phyloP scores from a whole-genome alignment of 37 sponge, comb jelly and placozoan species.

The Beroe ovata region DNA sequence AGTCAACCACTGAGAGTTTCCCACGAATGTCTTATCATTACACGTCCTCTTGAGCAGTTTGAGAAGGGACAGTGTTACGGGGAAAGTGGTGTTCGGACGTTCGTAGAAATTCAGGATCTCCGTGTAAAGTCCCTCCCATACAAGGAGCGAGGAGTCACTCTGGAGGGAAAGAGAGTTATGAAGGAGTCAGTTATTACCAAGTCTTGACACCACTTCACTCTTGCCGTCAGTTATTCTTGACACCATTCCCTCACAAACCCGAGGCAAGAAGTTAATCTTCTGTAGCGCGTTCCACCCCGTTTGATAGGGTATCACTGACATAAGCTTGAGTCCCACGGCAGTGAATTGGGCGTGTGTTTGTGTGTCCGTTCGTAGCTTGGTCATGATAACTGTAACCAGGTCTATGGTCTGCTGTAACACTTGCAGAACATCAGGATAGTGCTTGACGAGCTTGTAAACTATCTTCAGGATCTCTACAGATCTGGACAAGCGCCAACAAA shows the following conservation, averaged over 20 bases:
- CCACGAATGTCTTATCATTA: background rate
- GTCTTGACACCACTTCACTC: background rate
- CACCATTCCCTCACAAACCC: background rate
- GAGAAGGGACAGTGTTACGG: conserved; percentile 13
- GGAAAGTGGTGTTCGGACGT: conserved; percentile 53
- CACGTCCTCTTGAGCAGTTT: conserved; percentile 60
- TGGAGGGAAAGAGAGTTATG: background rate
- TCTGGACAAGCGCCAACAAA: conserved; percentile 29
- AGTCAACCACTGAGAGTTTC: background rate
- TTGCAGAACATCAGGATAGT: conserved; percentile 48
- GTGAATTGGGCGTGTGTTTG: conserved; percentile 17
- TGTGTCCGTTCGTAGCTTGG: conserved; percentile 64
- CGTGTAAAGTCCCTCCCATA: conserved; percentile 51
- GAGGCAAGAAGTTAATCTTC: conserved; percentile 60
- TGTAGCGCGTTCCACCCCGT: conserved; percentile 15
- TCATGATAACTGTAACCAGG: conserved; percentile 18
- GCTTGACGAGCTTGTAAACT: conserved; percentile 48
- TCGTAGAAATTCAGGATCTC: conserved; percentile 54
- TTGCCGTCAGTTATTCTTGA: background rate
- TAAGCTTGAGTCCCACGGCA: conserved; percentile 37
- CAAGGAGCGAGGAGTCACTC: conserved; percentile 9
- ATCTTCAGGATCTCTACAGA: conserved; percentile 11
- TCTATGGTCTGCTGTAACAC: conserved; percentile 32
- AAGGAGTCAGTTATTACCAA: background rate
- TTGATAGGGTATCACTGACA: conserved; percentile 40